A percentile compares a stretch with the other conserved stretches of the same genome.
phyloP scores from a whole-genome alignment of 2,888 invertebrate genomes.

The Alitta virens region DNA sequence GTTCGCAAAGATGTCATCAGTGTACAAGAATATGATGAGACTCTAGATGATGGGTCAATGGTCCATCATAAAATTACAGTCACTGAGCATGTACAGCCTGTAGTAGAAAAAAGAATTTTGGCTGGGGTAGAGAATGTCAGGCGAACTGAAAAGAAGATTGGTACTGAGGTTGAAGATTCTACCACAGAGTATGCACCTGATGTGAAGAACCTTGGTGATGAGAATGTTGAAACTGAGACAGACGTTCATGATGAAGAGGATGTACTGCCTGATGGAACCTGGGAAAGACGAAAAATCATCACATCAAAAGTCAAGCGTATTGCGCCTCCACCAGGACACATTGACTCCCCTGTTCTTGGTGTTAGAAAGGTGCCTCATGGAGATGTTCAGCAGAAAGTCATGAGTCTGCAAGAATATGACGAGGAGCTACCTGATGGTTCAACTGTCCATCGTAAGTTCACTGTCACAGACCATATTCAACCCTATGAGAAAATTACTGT shows the following conservation, averaged over 20 bases:
- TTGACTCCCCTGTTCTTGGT: no score
- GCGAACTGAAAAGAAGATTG: slow-evolving; percentile 5
- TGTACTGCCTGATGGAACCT: slow-evolving; percentile 9
- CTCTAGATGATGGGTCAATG: slow-evolving; percentile 10
- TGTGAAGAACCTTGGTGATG: slow-evolving; percentile 8
- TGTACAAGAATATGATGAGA: slow-evolving; percentile 15
- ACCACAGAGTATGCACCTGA: slow-evolving; percentile 14
- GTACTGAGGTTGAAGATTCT: slow-evolving; percentile 17
- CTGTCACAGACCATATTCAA: slow-evolving; percentile 3
- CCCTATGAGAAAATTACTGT: slow-evolving; percentile 9
- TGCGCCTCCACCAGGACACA: no score
- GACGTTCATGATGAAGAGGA: slow-evolving; percentile 9
- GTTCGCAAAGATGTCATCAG: not conserved
- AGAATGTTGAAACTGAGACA: not conserved
- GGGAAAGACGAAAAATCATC: slow-evolving; percentile 7
- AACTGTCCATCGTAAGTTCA: slow-evolving; percentile 5
- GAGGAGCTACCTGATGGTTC: slow-evolving; percentile 14
- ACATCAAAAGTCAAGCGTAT: slow-evolving; percentile 1
- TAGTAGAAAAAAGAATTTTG: slow-evolving; percentile 4
- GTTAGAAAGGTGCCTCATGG: no score
- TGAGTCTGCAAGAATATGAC: not conserved
- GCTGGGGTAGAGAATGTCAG: slow-evolving; percentile 11
- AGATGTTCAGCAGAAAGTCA: no score
- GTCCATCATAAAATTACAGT: slow-evolving; percentile 7
- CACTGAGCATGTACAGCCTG: slow-evolving; percentile 10